Percentiles rank a stretch among this genome's conserved stretches.
These are phyloP conservation scores for Cranoglanis bouderius DNA, from an alignment of 2,113 vertebrate species.

Conservation along the genomic window DNA sequence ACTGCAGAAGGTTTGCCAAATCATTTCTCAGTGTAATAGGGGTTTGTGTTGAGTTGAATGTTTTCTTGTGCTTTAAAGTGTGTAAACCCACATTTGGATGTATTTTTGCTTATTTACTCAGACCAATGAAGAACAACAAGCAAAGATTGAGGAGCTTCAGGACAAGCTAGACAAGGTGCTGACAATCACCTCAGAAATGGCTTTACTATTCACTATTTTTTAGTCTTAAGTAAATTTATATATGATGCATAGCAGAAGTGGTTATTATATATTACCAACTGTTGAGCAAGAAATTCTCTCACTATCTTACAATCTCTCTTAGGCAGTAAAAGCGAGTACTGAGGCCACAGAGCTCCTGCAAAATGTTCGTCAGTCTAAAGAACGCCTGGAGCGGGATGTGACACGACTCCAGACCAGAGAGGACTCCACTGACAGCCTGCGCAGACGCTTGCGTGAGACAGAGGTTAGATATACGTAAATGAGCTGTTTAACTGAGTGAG, in stretches of 20 bases:
- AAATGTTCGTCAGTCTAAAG: slow-evolving; percentile 89
- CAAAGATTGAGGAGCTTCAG: slow-evolving; percentile 92
- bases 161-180: slow-evolving; percentile 93
- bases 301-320: neutral
- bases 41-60: neutral
- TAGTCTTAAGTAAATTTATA: neutral
- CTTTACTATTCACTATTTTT: neutral
- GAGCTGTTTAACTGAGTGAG: neutral
- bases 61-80: neutral
- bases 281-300: neutral
- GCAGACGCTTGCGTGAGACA: slow-evolving; percentile 87
- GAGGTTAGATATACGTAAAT: slow-evolving; percentile 74
- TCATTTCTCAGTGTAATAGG: neutral
- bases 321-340: slow-evolving; percentile 90
- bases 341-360: slow-evolving; percentile 96
- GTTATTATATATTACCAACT: neutral
- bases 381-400: slow-evolving; percentile 89
- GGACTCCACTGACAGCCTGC: slow-evolving; percentile 93
- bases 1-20: slow-evolving; percentile 86
- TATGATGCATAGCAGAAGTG: neutral
- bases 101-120: slow-evolving; percentile 59
- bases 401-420: slow-evolving; percentile 91
- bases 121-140: slow-evolving; percentile 91
- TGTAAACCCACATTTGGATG: neutral
- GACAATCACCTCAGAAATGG: neutral